phyloP scores from a whole-genome alignment of 2,888 invertebrate species.

The Eupithecia insigniata region DNA sequence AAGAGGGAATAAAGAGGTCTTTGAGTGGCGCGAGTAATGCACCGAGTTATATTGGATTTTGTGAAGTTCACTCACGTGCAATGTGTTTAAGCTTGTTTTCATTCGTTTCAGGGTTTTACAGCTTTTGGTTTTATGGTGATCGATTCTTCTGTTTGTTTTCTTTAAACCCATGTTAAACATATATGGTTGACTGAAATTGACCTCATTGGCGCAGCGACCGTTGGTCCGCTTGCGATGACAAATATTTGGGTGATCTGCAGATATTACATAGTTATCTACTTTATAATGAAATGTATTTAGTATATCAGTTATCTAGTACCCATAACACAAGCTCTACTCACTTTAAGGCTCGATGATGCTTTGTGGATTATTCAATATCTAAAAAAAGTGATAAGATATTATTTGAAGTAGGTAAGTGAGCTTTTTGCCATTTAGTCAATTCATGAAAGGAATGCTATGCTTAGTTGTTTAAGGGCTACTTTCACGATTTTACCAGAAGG shows the following conservation, averaged over 20 bases:
- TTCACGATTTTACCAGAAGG: too few relatives aligned
- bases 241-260: neutral
- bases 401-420: too few relatives aligned
- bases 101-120: conserved; percentile 7
- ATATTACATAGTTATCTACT: too few relatives aligned
- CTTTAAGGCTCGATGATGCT: too few relatives aligned
- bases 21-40: conserved; percentile 4
- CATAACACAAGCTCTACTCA: too few relatives aligned
- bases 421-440: too few relatives aligned
- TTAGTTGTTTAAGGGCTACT: too few relatives aligned
- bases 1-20: neutral
- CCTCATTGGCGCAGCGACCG: neutral
- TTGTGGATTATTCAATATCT: too few relatives aligned
- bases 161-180: neutral
- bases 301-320: too few relatives aligned
- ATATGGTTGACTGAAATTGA: neutral
- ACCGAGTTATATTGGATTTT: conserved; percentile 1
- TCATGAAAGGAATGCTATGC: too few relatives aligned
- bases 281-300: too few relatives aligned
- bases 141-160: neutral
- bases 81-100: neutral
- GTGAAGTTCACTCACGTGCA: conserved; percentile 7
- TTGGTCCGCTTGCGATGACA: neutral
- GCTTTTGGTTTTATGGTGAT: conserved; percentile 10
- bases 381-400: too few relatives aligned